A percentile compares a stretch with the other conserved stretches of the same genome.
Evolutionary conservation across 2,797 vertebrate genomes (phyloP).

Genomic region (Phataginus tetradactyla): DNA sequence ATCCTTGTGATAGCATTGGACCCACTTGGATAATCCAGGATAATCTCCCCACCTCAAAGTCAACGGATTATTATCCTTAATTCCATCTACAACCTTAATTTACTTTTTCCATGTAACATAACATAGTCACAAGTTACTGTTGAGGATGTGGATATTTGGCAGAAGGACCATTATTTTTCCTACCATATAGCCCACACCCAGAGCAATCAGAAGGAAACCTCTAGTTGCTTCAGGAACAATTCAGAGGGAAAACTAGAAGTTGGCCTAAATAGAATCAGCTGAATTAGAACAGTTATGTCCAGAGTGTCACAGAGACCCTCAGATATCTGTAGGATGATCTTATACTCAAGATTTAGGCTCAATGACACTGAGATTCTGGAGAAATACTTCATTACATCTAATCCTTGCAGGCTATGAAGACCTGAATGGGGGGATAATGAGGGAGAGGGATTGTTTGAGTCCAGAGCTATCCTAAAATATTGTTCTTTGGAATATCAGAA

Average conservation of each 20-base stretch:
- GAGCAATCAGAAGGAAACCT: neutral
- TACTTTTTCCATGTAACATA: neutral
- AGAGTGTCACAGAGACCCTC: neutral
- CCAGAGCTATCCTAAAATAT: neutral
- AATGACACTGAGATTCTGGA: neutral
- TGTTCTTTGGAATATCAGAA: neutral
- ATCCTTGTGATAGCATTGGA: neutral
- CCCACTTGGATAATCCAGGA: neutral
- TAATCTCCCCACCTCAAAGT: neutral
- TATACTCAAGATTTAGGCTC: neutral
- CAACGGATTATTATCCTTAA: neutral
- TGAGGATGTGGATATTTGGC: neutral
- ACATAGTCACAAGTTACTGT: neutral
- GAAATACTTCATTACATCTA: neutral
- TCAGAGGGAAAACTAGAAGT: neutral
- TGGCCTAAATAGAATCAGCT: neutral
- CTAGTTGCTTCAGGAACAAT: neutral
- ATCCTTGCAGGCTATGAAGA: neutral
- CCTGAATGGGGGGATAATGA: neutral
- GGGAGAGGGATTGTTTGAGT: neutral
- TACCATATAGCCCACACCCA: neutral
- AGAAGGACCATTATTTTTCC: neutral
- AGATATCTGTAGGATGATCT: neutral
- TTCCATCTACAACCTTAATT: neutral
- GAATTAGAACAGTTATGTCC: neutral